phyloP scores from a whole-genome alignment of 2,888 invertebrate species.

The Lithosia quadra region DNA sequence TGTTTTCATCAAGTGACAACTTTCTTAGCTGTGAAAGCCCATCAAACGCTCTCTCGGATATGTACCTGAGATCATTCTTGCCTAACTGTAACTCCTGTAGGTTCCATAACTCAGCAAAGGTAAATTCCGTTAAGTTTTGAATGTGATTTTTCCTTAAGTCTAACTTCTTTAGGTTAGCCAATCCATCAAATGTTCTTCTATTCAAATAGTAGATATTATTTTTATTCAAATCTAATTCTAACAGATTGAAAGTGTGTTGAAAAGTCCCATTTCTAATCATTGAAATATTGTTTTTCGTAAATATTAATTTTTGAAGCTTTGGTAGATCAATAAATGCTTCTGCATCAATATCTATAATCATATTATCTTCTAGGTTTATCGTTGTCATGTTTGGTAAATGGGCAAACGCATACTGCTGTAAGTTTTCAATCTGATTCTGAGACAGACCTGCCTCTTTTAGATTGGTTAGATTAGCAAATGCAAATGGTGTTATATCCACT shows the following conservation, averaged over 20 bases:
- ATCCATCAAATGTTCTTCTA: conserved; percentile 92
- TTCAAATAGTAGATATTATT: conserved; percentile 92
- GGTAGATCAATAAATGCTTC: conserved; percentile 92
- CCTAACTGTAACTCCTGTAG: conserved; percentile 90
- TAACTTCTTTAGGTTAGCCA: conserved; percentile 90
- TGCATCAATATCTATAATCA: conserved; percentile 90
- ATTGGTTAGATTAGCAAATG: conserved; percentile 91
- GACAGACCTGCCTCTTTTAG: conserved; percentile 89
- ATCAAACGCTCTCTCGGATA: conserved; percentile 92
- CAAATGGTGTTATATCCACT: conserved; percentile 89
- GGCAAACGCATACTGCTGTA: conserved; percentile 91
- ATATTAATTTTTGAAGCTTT: conserved; percentile 90
- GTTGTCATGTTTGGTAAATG: conserved; percentile 90
- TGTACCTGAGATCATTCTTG: conserved; percentile 90
- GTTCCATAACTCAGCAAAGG: conserved; percentile 92
- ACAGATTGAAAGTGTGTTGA: conserved; percentile 90
- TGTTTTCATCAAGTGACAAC: conserved; percentile 92
- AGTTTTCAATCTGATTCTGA: conserved; percentile 89
- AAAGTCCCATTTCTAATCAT: conserved; percentile 95
- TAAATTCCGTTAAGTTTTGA: conserved; percentile 92
- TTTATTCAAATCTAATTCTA: conserved; percentile 93
- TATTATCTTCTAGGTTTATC: conserved; percentile 92
- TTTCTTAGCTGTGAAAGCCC: conserved; percentile 91
- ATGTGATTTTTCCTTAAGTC: conserved; percentile 92
- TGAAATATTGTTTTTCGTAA: conserved; percentile 95